Base-by-base conservation (phyloP, 2,888 invertebrate species). In the Volucella inflata region DNA sequence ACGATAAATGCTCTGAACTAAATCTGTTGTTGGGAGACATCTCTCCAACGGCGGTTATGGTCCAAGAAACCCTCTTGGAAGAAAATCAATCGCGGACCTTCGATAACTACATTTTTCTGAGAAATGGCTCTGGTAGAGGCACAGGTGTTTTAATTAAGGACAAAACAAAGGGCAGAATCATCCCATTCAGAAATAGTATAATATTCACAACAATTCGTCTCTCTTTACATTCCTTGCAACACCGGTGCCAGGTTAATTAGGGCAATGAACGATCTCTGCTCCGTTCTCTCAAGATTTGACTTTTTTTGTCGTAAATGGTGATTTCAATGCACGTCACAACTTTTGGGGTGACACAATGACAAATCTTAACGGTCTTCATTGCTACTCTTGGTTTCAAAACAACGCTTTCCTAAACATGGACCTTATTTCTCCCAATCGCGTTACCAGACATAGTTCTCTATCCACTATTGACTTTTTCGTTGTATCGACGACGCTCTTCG, bases 1-100 rank as follows among this genome's bases (percentile, higher is more conserved):
- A 55, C 16, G 30, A 55, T 11, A 59, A 70, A 21, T 50, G 38
- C 8, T 8, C 48, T 40, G 57, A 70, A 59, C n/a, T 70, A 11
- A 38, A 50, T 8, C 9, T 38, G 30, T 9, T 68, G 36, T 38
- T 68, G 55, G 36, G 16, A 38, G 57, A 70, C 8, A 1, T 70
- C 46, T 48, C 55, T 0, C 36, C 57, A 2, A 57, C 57, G 57
- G 55, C 57, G 0, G 38, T n/a, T n/a, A 38, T 70, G 0, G 48
- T 70, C 21, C 57, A 70, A 4, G 70, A 70, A 48, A 68, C 55
- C 2, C 68, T 55, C 14, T 2, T 46, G 3, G 40, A 50, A 40
- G 50, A 21, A 11, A 14, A 59, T 16, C 14, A 50, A 1, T 21
- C 21, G 21, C 21, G 21, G 21, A 21, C 21, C 21, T 21, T 21